phyloP scores from a whole-genome alignment of 2,888 invertebrate species.

The Sinopyrophorus schimmeli region DNA sequence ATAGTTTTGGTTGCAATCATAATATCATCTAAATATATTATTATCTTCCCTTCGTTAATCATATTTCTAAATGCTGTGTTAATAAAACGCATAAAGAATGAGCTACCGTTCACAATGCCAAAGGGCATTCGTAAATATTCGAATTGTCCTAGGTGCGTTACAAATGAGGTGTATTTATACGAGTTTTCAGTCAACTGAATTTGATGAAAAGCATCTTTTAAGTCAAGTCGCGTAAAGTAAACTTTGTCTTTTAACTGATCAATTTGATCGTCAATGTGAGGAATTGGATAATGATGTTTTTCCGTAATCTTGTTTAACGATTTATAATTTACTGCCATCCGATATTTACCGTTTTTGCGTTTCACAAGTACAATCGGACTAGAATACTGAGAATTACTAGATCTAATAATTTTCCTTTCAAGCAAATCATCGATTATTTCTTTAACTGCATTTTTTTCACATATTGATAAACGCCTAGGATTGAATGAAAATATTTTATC shows the following conservation, averaged over 20 bases:
- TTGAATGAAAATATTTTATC: too few relatives aligned
- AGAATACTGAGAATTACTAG: constrained; percentile 5
- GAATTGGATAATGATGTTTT: constrained; percentile 35
- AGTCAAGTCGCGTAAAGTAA: background rate
- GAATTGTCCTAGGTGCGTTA: constrained; percentile 18
- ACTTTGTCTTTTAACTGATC: background rate
- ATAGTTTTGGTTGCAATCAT: background rate
- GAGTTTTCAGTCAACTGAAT: constrained; percentile 11
- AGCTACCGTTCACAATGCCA: constrained; percentile 15
- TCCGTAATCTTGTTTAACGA: constrained; percentile 36
- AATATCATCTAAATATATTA: background rate
- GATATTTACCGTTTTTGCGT: constrained; percentile 28
- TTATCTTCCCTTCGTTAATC: background rate
- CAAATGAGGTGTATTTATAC: constrained; percentile 20
- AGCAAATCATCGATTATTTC: constrained; percentile 27
- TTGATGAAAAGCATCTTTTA: constrained; percentile 18
- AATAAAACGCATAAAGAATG: background rate
- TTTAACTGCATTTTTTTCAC: constrained; percentile 14
- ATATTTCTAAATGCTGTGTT: background rate
- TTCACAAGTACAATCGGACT: constrained; percentile 5
- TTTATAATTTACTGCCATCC: constrained; percentile 40
- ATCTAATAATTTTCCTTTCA: constrained; percentile 18
- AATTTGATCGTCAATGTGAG: constrained; percentile 7
- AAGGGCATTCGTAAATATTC: constrained; percentile 16
- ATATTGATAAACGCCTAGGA: constrained; percentile 22